A percentile compares a stretch with the other conserved stretches of the same genome.
Conservation (phyloP, 2,888 invertebrate species). For the Netelia inedita region DNA sequence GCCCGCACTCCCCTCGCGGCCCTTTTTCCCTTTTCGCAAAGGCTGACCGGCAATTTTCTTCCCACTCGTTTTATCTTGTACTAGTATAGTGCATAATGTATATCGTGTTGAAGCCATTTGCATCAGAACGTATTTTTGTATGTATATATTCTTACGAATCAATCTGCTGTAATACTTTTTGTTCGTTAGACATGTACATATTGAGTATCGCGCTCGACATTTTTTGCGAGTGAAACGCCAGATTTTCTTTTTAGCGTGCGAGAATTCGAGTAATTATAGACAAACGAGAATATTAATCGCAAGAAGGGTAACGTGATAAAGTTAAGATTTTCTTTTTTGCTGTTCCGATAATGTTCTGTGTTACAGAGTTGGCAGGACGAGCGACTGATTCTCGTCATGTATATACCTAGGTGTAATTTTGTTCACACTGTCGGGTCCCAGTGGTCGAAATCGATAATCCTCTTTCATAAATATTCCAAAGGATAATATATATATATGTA, state of each 20-base stretch:
- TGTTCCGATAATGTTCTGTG: background rate
- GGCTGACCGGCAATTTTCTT: background rate
- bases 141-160: background rate
- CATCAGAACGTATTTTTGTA: background rate
- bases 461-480: constrained; percentile 37
- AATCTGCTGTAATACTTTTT: background rate
- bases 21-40: background rate
- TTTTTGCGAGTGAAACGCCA: no score
- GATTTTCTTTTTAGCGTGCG: no score
- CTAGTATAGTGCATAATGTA: background rate
- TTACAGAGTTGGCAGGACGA: no score
- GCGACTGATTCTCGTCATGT: background rate
- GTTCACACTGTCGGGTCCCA: background rate
- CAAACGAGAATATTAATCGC: background rate
- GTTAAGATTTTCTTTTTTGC: background rate
- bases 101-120: background rate
- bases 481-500: background rate
- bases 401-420: background rate
- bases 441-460: constrained; percentile 37
- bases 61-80: background rate
- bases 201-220: no score
- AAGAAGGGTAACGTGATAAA: background rate
- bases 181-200: background rate
- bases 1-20: background rate
- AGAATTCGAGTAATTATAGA: no score